Evolutionary conservation across 2,888 invertebrate species (phyloP).

Genomic region (Hecatera dysodea): DNA sequence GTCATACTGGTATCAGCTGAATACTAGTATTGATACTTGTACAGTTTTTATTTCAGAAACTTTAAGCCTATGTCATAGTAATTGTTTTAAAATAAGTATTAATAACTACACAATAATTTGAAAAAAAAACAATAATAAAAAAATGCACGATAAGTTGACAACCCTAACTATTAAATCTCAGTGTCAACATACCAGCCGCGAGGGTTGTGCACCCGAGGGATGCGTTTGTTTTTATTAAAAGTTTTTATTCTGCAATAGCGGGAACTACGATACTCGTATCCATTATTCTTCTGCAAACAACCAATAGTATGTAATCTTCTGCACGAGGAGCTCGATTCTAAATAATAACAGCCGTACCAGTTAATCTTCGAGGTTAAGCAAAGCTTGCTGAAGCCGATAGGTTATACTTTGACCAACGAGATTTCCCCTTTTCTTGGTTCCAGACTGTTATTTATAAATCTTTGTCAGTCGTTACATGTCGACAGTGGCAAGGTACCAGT

Average conservation of each 20-base stretch:
- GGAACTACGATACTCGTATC: slow-evolving; percentile 50
- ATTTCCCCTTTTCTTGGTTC: no score
- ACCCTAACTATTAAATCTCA: slow-evolving; percentile 80
- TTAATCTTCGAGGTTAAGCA: no score
- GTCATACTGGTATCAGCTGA: no score
- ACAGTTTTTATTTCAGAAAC: neutral
- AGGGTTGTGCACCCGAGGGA: slow-evolving; percentile 80
- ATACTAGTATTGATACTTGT: no score
- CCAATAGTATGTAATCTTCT: slow-evolving; percentile 20
- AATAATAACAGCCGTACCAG: neutral
- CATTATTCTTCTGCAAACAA: slow-evolving; percentile 53
- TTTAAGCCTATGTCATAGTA: neutral
- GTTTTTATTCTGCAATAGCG: slow-evolving; percentile 81
- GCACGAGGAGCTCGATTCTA: neutral
- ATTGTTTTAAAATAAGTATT: neutral
- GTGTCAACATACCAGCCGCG: slow-evolving; percentile 79
- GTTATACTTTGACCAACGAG: no score
- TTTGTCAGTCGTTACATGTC: no score
- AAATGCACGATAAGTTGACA: slow-evolving; percentile 56
- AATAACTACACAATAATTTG: neutral
- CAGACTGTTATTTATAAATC: no score
- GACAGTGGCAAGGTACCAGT: no score
- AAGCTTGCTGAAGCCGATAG: no score
- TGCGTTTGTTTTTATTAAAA: slow-evolving; percentile 88
- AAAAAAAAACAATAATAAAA: neutral